Conservation (phyloP, 1,140 invertebrate genomes). For the Microplitis mediator region DNA sequence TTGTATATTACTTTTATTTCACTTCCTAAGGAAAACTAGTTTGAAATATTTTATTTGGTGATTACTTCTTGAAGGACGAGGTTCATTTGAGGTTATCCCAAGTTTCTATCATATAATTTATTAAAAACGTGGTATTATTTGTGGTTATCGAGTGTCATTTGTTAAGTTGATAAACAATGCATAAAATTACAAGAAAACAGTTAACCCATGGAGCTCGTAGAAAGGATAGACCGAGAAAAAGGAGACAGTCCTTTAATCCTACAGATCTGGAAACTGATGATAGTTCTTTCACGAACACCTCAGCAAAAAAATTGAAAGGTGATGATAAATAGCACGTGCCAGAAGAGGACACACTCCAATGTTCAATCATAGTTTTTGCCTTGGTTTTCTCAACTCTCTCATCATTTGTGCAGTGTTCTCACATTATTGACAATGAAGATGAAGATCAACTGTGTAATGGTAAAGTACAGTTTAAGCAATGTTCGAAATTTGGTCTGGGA, state of each 20-base stretch:
- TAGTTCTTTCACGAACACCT: conserved; percentile 30
- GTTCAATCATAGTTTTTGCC: conserved; percentile 36
- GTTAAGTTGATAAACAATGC: conserved; percentile 15
- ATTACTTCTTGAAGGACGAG: conserved; percentile 22
- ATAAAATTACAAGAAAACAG: conserved; percentile 25
- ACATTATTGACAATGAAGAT: conserved; percentile 33
- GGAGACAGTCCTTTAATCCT: conserved; percentile 32
- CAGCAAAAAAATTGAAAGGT: conserved; percentile 32
- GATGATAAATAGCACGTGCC: conserved; percentile 26
- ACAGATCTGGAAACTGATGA: conserved; percentile 24
- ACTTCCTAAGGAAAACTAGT: conserved; percentile 23
- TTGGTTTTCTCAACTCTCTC: conserved; percentile 36
- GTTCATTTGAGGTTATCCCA: conserved; percentile 19
- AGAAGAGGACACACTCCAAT: conserved; percentile 31
- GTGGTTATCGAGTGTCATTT: conserved; percentile 10
- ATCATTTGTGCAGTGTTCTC: conserved; percentile 36
- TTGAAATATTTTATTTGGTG: conserved; percentile 26
- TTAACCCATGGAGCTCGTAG: conserved; percentile 13
- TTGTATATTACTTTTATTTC: conserved; percentile 20
- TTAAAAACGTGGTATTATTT: conserved; percentile 9
- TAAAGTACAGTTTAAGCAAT: conserved; percentile 36
- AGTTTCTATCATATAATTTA: conserved; percentile 8
- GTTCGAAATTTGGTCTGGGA: conserved; percentile 36
- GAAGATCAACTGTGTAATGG: conserved; percentile 38
- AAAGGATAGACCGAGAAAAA: conserved; percentile 34